Evolutionary conservation across 2,797 vertebrate species (phyloP), one percentile per base, ranked within the genome.

Genomic region (Potorous gilbertii): DNA sequence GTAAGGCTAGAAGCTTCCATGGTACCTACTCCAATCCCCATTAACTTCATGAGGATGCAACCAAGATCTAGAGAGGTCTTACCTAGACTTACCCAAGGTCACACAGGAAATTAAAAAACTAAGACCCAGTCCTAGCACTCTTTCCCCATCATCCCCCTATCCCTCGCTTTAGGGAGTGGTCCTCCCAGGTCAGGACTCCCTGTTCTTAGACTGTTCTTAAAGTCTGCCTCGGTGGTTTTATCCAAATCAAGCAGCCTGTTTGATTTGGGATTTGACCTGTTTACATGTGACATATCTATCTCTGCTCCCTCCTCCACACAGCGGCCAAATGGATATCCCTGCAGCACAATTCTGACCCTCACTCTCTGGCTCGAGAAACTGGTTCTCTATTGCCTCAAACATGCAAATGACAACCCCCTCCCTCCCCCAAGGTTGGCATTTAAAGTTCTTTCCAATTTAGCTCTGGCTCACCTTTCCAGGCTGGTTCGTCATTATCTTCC

Each of bases 21-120:
- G 90, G 55, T 13, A 0, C 56, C 28, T 50, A 56, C 34, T 62
- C 59, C 91, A 34, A 5, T 1, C 1, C 50, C 14, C 50, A 34
- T 50, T 2, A 0, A 93, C 90, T 66, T 11, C 40, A 4, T 40
- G 52, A 27, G 34, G 89, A 81, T 56, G 62, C 62, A 93, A 55
- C 21, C 28, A 56, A 34, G 34, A 21, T 28, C 34, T 8, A 90
- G 52, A 87, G 40, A 46, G 89, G 46, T 90, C 10, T 0, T 12
- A 29, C 6, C 52, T 21, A 0, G 1, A 89, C 14, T 81, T 54
- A n/a, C 52, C 55, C 31, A 0, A 50, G 55, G 46, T 4, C 8
- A 9, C 62, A 28, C 50, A 54, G 52, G 18, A 54, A 3, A 55
- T 52, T 0, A 0, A n/a, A 28, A 1, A 0, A 14, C 2, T 0